Evolutionary conservation across 2,113 vertebrate species (phyloP).

Genomic region (Phyllostomus discolor): DNA sequence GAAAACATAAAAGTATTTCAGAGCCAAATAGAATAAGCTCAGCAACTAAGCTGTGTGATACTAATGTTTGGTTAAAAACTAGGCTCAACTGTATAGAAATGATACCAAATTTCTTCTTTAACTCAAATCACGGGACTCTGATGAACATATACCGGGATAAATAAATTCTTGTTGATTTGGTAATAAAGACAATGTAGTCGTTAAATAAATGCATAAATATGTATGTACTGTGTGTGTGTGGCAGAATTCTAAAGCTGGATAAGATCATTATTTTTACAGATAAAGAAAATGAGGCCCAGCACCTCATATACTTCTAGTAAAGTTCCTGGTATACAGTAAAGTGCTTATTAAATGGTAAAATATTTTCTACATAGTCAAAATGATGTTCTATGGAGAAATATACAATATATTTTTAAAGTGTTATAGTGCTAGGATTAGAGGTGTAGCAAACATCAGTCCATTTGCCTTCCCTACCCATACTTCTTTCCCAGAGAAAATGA

Average conservation of each 20-base stretch:
- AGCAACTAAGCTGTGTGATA: background rate
- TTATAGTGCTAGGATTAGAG: background rate
- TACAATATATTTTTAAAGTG: background rate
- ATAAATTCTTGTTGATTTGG: background rate
- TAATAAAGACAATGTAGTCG: background rate
- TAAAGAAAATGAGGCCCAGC: background rate
- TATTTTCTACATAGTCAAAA: background rate
- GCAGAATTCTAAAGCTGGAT: background rate
- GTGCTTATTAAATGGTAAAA: background rate
- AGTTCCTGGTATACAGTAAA: background rate
- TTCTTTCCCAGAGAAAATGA: background rate
- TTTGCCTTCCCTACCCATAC: background rate
- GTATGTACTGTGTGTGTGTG: background rate
- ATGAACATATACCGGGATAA: background rate
- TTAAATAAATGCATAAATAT: background rate
- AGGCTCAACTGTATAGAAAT: background rate
- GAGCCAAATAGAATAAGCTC: background rate
- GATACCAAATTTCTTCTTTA: conserved; percentile 11
- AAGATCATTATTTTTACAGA: background rate
- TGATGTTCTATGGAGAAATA: background rate
- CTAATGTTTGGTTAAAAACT: background rate
- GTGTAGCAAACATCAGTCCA: background rate
- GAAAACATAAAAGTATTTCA: background rate
- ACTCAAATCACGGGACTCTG: background rate
- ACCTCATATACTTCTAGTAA: background rate